Evolutionary conservation across 2,888 invertebrate genomes (phyloP).

Genomic region (Aspidiotus destructor): DNA sequence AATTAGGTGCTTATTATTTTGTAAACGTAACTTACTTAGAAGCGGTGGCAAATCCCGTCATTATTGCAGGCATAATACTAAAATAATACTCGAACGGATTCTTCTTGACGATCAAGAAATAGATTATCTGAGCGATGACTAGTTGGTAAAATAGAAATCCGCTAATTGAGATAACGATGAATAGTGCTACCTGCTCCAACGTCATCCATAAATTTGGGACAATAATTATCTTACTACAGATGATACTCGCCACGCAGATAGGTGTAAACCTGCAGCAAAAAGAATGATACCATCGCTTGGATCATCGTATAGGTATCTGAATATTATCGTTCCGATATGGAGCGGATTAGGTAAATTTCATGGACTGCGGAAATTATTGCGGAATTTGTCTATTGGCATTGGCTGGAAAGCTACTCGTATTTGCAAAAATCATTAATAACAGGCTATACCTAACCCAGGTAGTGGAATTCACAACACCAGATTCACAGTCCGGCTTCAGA

Average conservation of each 20-base stretch:
- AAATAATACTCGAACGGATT: constrained; percentile 82
- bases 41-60: constrained; percentile 82
- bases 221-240: constrained; percentile 68
- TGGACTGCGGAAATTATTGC: no score
- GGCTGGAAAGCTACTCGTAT: no score
- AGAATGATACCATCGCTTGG: background rate
- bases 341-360: no score
- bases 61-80: constrained; percentile 68
- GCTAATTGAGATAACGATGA: constrained; percentile 69
- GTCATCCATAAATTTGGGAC: constrained; percentile 55
- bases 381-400: no score
- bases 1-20: no score
- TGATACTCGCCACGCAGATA: constrained; percentile 71
- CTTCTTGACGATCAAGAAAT: constrained; percentile 65
- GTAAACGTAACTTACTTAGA: constrained; percentile 63
- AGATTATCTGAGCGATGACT: constrained; percentile 72
- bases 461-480: no score
- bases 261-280: constrained; percentile 56
- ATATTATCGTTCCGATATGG: background rate
- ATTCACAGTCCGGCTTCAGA: no score
- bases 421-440: no score
- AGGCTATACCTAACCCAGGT: no score
- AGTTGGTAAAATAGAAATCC: constrained; percentile 78
- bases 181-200: constrained; percentile 48
- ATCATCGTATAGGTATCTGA: background rate